A percentile compares a stretch with the other conserved stretches of the same genome.
Evolutionary conservation across 2,888 invertebrate species (phyloP).

Genomic region (Gisinianus flammeolus): DNA sequence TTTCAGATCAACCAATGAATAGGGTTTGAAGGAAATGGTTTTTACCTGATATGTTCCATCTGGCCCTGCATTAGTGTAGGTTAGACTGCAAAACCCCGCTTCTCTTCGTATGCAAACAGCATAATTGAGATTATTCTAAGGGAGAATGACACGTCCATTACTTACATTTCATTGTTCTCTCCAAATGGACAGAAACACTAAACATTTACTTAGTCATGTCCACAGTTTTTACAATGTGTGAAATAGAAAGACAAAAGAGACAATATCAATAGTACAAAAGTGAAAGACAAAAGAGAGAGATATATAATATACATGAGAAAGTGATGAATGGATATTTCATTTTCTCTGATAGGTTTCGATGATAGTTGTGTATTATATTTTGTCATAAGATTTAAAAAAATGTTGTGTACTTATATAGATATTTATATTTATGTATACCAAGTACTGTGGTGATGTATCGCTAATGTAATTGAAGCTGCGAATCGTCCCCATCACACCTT

Average conservation of each 20-base stretch:
- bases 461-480: constrained; percentile 75
- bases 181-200: background rate
- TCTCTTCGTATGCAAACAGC: constrained; percentile 73
- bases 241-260: no score
- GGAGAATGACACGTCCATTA: constrained; percentile 58
- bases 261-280: no score
- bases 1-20: no score
- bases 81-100: constrained; percentile 71
- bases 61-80: constrained; percentile 62
- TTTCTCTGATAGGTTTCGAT: background rate
- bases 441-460: constrained; percentile 53
- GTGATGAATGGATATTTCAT: background rate
- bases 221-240: no score
- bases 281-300: background rate
- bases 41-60: constrained; percentile 65
- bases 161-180: background rate
- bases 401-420: background rate
- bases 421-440: constrained; percentile 37
- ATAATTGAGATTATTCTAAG: constrained; percentile 79
- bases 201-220: no score
- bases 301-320: background rate
- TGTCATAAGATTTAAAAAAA: background rate
- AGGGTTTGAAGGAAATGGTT: no score
- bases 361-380: background rate
- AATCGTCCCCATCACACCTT: constrained; percentile 67